Evolutionary conservation across 1,140 invertebrate species (phyloP).

Genomic region (Rhyzopertha dominica): DNA sequence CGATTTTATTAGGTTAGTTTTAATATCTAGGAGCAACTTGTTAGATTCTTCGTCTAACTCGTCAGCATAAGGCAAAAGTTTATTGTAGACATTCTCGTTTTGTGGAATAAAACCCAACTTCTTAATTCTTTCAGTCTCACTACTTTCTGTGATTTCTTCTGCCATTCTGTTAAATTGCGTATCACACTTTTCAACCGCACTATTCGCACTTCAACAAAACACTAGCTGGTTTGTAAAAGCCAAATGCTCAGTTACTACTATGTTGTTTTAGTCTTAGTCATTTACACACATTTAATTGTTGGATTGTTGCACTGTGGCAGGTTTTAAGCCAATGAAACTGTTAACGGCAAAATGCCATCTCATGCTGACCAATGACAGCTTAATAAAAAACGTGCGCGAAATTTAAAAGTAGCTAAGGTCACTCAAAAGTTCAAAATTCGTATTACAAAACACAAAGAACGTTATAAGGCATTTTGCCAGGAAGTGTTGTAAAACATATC

Average conservation of each 20-base stretch:
- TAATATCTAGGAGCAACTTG: constrained; percentile 57
- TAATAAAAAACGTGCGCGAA: constrained; percentile 15
- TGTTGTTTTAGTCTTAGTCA: no score
- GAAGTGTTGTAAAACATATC: no score
- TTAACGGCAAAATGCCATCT: constrained; percentile 17
- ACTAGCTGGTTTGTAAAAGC: constrained; percentile 9
- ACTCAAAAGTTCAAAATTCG: no score
- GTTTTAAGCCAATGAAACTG: constrained; percentile 16
- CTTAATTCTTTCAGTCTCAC: constrained; percentile 25
- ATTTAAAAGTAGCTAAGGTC: no score
- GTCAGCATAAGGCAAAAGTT: constrained; percentile 61
- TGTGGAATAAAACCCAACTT: constrained; percentile 49
- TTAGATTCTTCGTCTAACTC: constrained; percentile 61
- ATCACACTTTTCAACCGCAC: no score
- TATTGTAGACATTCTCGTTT: constrained; percentile 61
- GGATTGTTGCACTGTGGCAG: constrained; percentile 23
- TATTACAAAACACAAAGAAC: no score
- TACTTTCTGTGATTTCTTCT: constrained; percentile 26
- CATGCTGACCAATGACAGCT: constrained; percentile 23
- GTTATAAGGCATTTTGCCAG: no score
- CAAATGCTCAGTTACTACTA: constrained; percentile 7
- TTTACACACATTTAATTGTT: no score
- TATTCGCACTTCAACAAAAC: no score
- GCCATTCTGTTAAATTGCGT: constrained; percentile 26
- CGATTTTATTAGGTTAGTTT: constrained; percentile 61